Conservation (phyloP, 92 coral and sea anemone genomes). For the Porites lobata region DNA sequence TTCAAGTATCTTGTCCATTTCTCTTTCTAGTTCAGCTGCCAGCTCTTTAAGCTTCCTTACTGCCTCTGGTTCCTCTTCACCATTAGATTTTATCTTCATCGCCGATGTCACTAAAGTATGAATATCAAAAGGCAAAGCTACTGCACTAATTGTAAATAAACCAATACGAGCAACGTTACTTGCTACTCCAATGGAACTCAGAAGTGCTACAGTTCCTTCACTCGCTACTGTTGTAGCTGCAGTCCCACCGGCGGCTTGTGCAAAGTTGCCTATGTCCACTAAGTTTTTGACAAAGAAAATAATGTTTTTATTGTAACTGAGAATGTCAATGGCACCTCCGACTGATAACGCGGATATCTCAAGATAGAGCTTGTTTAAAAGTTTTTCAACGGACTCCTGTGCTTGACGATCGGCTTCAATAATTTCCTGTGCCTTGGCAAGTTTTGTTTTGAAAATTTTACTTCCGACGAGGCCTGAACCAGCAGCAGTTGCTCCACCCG, state of each 20-base stretch:
- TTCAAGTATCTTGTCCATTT: constrained; percentile 11
- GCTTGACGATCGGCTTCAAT: constrained; percentile 35
- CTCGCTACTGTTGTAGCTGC: constrained; percentile 4
- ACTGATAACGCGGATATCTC: constrained; percentile 7
- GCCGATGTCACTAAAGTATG: constrained; percentile 19
- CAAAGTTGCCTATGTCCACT: constrained; percentile 1
- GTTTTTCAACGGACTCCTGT: constrained; percentile 13
- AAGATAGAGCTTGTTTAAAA: neutral
- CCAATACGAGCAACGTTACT: constrained; percentile 12
- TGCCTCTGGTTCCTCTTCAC: constrained; percentile 21
- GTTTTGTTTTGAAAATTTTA: constrained; percentile 13
- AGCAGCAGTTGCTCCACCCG: constrained; percentile 38
- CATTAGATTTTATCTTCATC: constrained; percentile 13
- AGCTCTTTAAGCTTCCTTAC: constrained; percentile 6
- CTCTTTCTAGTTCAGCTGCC: constrained; percentile 24
- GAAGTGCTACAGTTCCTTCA: constrained; percentile 4
- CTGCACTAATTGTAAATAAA: constrained; percentile 12
- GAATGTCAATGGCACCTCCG: neutral
- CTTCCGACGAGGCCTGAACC: constrained; percentile 28
- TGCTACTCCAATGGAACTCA: constrained; percentile 11
- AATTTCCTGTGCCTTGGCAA: constrained; percentile 14
- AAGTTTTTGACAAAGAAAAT: constrained; percentile 5
- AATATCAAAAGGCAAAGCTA: constrained; percentile 12
- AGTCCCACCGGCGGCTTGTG: neutral
- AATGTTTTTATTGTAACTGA: neutral